Base-by-base conservation (phyloP, 2,888 invertebrate genomes). In the Desoria tigrina region DNA sequence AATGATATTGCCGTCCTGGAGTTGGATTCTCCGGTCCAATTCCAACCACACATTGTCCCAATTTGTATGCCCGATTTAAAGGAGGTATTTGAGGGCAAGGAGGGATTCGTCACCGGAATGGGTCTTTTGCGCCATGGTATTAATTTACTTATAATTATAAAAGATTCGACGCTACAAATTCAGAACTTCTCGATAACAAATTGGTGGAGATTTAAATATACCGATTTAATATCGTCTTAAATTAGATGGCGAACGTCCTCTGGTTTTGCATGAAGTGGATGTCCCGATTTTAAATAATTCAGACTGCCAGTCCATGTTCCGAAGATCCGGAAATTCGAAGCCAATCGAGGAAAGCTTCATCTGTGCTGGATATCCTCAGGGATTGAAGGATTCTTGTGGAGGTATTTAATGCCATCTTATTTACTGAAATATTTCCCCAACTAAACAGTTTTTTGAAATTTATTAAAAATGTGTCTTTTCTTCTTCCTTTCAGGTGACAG, bases 261-360 rank as follows among this genome's bases (percentile, higher is more conserved):
- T 90, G 1, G 87, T 93, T 2, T 81, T 94, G 37, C 93, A 94
- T 80, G 92, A 92, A 83, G 94, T 94, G 2, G 82, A 88, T 84
- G 92, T 94, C 27, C 94, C 94, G 49, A 88, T 94, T 69, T 91
- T 94, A 82, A 90, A 92, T 79, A 94, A 94, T 80, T 86, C 86
- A 72, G 90, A 92, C 11, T 94, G 94, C 79, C 93, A 94, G 79
- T 90, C 92, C 79, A 94, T 94, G 93, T 94, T 94, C 84, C 86
- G 88, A 75, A 90, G 90, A 0, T 93, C 91, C 1, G 92, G 92
- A 0, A 93, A 94, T 79, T 85, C 88, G 1, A 94, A 94, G 81
- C 86, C 88, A 77, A 94, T 94, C 68, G 84, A 91, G 28, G 87
- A 86, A 69, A 92, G 92, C 23, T 94, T 94, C 82, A 84, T 94